Evolutionary conservation across 2,888 invertebrate genomes (phyloP).

Genomic region (Thelaira solivaga): DNA sequence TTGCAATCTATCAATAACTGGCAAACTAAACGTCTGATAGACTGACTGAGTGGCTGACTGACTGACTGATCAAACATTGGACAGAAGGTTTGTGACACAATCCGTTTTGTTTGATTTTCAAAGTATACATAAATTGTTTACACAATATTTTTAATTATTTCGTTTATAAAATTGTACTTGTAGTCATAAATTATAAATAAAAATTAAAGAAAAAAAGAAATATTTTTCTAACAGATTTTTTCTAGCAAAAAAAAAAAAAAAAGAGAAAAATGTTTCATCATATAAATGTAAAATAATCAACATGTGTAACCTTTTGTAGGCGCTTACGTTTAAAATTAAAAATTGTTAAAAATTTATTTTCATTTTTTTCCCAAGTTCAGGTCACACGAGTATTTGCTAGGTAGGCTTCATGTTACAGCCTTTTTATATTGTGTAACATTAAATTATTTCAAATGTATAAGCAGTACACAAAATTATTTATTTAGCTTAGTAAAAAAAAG

Average conservation of each 20-base stretch:
- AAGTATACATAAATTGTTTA: conserved; percentile 64
- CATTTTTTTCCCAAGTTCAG: conserved; percentile 47
- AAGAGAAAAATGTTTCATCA: no score
- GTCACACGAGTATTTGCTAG: conserved; percentile 31
- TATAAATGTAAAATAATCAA: neutral
- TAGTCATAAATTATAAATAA: conserved; percentile 24
- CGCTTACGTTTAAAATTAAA: conserved; percentile 41
- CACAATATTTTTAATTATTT: conserved; percentile 41
- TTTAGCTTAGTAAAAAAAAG: no score
- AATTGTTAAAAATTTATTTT: conserved; percentile 23
- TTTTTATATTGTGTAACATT: conserved; percentile 23
- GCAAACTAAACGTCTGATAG: neutral
- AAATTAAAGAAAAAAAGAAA: neutral
- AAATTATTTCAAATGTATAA: neutral
- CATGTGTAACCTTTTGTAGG: conserved; percentile 8
- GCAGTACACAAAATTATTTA: no score
- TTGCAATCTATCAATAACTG: neutral
- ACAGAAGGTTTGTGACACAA: conserved; percentile 59
- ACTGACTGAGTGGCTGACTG: neutral
- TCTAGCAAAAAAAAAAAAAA: neutral
- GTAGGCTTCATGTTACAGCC: conserved; percentile 26
- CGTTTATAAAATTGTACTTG: conserved; percentile 28
- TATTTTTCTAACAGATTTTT: neutral
- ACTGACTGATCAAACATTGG: conserved; percentile 12
- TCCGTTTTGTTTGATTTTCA: conserved; percentile 64